A percentile compares a stretch with the other conserved stretches of the same genome.
Conservation (phyloP, 2,797 vertebrate genomes). For the Gambusia yucatana region DNA sequence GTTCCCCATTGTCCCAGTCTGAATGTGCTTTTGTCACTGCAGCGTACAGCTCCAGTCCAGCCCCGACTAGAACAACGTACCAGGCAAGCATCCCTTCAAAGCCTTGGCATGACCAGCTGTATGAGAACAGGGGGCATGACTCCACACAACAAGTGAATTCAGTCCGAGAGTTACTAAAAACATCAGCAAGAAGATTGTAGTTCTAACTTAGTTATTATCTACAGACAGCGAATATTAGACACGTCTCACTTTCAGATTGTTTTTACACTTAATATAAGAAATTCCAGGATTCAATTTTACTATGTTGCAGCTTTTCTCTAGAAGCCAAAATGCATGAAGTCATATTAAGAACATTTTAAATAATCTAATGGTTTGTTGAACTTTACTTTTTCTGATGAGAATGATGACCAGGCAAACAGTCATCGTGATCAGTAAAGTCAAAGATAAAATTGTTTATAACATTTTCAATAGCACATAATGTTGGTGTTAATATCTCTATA, state of each 20-base stretch:
- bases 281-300: neutral
- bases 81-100: conserved; percentile 58
- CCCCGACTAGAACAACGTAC: conserved; percentile 67
- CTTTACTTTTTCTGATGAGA: neutral
- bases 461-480: neutral
- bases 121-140: conserved; percentile 27
- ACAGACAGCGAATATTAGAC: neutral
- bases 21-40: conserved; percentile 77
- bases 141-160: conserved; percentile 13
- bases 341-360: neutral
- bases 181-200: conserved; percentile 16
- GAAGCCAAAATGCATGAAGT: neutral
- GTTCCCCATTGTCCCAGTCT: conserved; percentile 71
- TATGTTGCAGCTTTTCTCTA: neutral
- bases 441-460: neutral
- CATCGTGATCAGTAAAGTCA: neutral
- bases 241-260: neutral
- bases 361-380: neutral
- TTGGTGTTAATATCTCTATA: neutral
- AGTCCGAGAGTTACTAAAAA: conserved; percentile 14
- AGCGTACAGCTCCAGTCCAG: conserved; percentile 57
- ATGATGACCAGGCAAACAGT: neutral
- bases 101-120: conserved; percentile 48
- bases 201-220: neutral
- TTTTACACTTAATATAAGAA: neutral